Percentiles rank a stretch among this genome's conserved stretches.
Evolutionary conservation across 2,113 vertebrate species (phyloP).

Genomic region (Tetrao urogallus): DNA sequence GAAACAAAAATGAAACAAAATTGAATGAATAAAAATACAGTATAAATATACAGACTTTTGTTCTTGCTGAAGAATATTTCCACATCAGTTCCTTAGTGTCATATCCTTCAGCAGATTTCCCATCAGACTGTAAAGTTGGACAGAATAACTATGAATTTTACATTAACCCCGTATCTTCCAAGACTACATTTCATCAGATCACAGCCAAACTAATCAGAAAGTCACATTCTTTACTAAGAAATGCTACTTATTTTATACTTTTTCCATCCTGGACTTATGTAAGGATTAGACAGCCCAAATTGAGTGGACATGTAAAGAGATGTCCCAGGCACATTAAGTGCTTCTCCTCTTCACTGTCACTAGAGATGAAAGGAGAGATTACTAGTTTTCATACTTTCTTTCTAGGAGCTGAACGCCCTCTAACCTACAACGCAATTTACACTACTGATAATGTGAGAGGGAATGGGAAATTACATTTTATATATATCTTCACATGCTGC

Average conservation of each 20-base stretch:
- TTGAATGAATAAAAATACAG: background rate
- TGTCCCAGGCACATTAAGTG: background rate
- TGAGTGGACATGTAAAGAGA: background rate
- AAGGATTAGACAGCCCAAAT: background rate
- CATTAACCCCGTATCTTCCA: background rate
- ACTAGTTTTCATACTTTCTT: background rate
- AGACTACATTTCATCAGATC: background rate
- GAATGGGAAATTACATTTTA: background rate
- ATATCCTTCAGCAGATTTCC: constrained; percentile 3
- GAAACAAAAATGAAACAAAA: background rate
- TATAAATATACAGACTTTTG: background rate
- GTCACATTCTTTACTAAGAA: background rate
- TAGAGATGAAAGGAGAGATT: background rate
- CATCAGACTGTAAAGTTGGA: constrained; percentile 7
- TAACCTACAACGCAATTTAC: background rate
- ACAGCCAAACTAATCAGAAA: constrained; percentile 11
- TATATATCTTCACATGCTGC: fast-evolving
- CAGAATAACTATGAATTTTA: constrained; percentile 37
- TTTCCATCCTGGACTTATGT: background rate
- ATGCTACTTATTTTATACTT: background rate
- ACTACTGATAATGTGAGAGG: background rate
- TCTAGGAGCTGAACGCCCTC: background rate
- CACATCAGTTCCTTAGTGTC: background rate
- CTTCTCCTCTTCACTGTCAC: background rate
- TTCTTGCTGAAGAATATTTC: constrained; percentile 10